phyloP scores from a whole-genome alignment of 2,113 vertebrate species.

The Xenopus laevis region DNA sequence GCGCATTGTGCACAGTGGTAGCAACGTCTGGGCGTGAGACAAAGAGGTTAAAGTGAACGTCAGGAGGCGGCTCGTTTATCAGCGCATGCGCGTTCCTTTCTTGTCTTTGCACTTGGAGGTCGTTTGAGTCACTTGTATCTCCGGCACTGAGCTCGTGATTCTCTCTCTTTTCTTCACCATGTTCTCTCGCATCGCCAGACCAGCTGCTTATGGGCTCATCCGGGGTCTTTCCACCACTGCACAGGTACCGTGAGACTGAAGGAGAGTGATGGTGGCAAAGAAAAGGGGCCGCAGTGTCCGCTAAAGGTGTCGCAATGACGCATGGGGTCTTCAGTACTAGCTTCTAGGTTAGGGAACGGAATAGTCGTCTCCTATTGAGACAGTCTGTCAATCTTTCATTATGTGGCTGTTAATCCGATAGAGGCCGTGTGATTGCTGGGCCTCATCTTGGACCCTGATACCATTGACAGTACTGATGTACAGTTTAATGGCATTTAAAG shows the following conservation, averaged over 20 bases:
- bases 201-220: conserved; percentile 51
- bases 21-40: no score
- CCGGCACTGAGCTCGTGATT: background rate
- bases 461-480: no score
- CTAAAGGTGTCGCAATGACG: background rate
- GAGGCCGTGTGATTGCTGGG: no score
- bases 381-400: no score
- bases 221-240: conserved; percentile 57
- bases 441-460: no score
- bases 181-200: conserved; percentile 62
- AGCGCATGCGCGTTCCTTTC: background rate
- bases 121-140: conserved; percentile 57
- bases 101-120: conserved; percentile 58
- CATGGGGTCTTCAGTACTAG: no score
- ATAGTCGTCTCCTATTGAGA: no score
- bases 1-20: no score
- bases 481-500: no score
- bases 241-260: conserved; percentile 50
- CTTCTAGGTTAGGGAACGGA: no score
- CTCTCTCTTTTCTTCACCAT: conserved; percentile 41
- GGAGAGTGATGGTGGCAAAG: background rate
- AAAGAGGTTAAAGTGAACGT: no score
- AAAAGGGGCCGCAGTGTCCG: background rate
- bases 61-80: background rate
- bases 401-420: no score